phyloP scores from a whole-genome alignment of 30 jellyfish, hydroid and myxozoan species.

The Hydra vulgaris region DNA sequence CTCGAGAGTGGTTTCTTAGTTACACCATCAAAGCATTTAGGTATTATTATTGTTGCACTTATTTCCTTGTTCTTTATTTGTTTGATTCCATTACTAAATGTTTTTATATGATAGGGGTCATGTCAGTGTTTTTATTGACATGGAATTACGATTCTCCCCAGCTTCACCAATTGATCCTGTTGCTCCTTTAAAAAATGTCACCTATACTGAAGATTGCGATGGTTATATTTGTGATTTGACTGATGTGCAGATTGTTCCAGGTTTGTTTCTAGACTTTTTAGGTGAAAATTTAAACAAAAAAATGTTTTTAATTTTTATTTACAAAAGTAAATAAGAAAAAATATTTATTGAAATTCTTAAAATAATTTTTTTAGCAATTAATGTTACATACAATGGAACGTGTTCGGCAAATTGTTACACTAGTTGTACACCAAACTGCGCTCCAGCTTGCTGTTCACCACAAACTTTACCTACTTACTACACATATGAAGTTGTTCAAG shows the following conservation, averaged over 20 bases:
- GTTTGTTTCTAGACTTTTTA: conserved; percentile 34
- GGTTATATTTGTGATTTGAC: conserved; percentile 80
- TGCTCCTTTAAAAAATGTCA: conserved; percentile 53
- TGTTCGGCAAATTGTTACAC: conserved; percentile 82
- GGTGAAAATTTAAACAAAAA: not conserved
- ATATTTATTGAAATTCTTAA: not conserved
- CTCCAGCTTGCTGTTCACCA: conserved; percentile 91
- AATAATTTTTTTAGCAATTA: conserved; percentile 50
- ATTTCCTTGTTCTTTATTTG: not conserved
- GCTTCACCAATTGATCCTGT: conserved; percentile 84
- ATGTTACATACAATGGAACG: conserved; percentile 67
- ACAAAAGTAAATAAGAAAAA: too few relatives aligned
- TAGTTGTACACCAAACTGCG: conserved; percentile 68
- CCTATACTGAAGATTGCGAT: conserved; percentile 79
- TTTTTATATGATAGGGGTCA: conserved; percentile 56
- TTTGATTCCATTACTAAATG: not conserved
- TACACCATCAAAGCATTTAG: conserved; percentile 85
- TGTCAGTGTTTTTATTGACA: conserved; percentile 89
- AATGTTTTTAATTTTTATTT: not conserved
- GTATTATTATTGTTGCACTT: conserved; percentile 18
- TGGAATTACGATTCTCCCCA: conserved; percentile 79
- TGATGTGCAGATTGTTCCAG: conserved; percentile 83
- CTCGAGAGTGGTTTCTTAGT: conserved; percentile 85
- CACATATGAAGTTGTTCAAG: conserved; percentile 68
- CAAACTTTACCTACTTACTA: conserved; percentile 59